These are phyloP conservation scores for Lepidotrigona ventralis DNA, from an alignment of 1,140 invertebrate genomes.

Conservation along the genomic window DNA sequence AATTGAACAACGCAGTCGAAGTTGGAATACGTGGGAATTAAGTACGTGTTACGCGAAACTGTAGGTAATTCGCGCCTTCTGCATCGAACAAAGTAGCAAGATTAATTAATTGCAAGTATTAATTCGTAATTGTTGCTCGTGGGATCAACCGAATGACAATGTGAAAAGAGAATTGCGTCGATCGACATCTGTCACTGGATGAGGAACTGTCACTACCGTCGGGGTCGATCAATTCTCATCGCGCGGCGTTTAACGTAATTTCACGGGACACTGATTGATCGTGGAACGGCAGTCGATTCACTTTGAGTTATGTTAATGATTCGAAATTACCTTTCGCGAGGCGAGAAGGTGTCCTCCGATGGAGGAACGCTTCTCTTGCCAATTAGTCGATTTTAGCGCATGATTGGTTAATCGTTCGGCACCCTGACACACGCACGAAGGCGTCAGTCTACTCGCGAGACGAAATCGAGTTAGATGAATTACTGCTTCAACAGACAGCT, in stretches of 20 bases:
- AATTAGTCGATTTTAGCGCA: not conserved
- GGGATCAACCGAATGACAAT: not conserved
- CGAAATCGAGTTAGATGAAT: not conserved
- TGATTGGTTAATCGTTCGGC: not conserved
- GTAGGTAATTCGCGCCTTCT: too few relatives aligned
- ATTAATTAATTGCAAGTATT: not conserved
- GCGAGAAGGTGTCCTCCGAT: not conserved
- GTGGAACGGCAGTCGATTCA: slow-evolving; percentile 3
- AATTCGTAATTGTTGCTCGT: not conserved
- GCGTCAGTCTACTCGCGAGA: not conserved
- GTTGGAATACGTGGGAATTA: too few relatives aligned
- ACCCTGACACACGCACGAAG: not conserved
- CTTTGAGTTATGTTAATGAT: slow-evolving; percentile 40
- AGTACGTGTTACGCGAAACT: too few relatives aligned
- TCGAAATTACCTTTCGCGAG: not conserved
- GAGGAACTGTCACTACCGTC: not conserved
- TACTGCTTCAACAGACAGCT: not conserved
- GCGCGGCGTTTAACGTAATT: slow-evolving; percentile 35
- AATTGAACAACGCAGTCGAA: too few relatives aligned
- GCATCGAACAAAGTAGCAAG: not conserved
- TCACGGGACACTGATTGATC: slow-evolving; percentile 31
- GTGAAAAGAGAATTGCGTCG: slow-evolving; percentile 5
- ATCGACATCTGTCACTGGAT: slow-evolving; percentile 18
- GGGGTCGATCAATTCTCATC: slow-evolving; percentile 35
- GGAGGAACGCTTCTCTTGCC: not conserved